Evolutionary conservation across 1,140 invertebrate genomes (phyloP), one percentile per base, ranked within the genome.

Genomic region (Pomacea maculata): DNA sequence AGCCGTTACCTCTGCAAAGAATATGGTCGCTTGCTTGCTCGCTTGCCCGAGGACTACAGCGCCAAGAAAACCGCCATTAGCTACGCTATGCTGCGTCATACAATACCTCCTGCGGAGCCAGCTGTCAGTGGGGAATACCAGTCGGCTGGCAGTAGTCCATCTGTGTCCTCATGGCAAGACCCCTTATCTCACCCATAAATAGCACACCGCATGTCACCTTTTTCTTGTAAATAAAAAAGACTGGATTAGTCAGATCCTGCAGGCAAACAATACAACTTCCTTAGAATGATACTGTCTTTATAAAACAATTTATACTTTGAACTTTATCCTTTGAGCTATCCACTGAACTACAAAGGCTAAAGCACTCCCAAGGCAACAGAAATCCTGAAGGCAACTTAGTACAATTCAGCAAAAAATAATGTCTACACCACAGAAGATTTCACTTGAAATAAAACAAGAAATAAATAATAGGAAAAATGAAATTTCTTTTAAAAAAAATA

Each of bases 161-260:
- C 77, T 78, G 77, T 65, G 70, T 78, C 67, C 77, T 70, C 65
- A 54, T 65, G 77, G 70, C 54, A 78, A 78, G 77, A 78, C 77
- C 77, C 67, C 45, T 75, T 78, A 78, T 70, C 67, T 70, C 67
- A 70, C 70, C 77, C 77, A 78, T 70, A 70, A 78, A 70, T 70
- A 78, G 77, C 77, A 78, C 77, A 78, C 77, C 77, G 34, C 70
- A 67, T 70, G 63, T 78, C 77, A 70, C 77, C 77, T 78, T 70
- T 21, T 55, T 70, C 77, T 78, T 78, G 77, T 78, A 78, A 78
- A 78, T 68, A 78, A 57, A 78, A 70, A 25, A 78, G 15, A 78
- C 52, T 78, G 67, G 10, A 54, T 78, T 78, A 78, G 65, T 78
- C n/a, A 78, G 65, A 70, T 70, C 52, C 77, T 78, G 65, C 19